Evolutionary conservation across 2,797 vertebrate genomes (phyloP), one percentile per base, ranked within the genome.

Genomic region (Fistularia commersonii): DNA sequence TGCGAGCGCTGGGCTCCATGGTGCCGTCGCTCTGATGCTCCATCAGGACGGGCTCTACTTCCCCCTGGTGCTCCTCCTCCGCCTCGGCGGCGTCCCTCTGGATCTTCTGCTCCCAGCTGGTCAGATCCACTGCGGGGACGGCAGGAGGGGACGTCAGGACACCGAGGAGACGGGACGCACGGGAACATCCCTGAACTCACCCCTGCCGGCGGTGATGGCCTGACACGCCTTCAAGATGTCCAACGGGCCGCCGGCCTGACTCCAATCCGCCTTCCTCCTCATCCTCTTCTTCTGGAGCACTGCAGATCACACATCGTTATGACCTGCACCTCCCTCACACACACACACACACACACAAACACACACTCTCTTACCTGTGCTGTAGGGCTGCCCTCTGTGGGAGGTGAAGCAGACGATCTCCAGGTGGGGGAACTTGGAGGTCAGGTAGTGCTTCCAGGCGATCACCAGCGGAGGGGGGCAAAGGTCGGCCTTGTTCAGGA

Each of bases 41-140:
- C 78, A 95, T 79, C 53, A 93, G 69, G 43, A 96, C 90, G 0
- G 85, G 74, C 13, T 90, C 89, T 0, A 54, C 85, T 0, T 79
- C 88, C 3, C 92, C 90, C 0, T 90, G 89, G 0, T 47, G 31
- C 8, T 7, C 48, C 6, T 91, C 92, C 6, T 80, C 88, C 0
- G 91, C 91, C 0, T 85, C 87, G 1, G 82, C 82, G 3, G 91
- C 81, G 48, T 96, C 93, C 54, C 90, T 89, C 47, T 94, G 90
- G 48, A 97, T 96, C 84, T 97, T 97, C 76, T 93, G 86, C 76
- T 92, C 91, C 95, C 94, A 97, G 84, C 93, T 95, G 70, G 86
- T 91, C 58, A 97, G 70, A 72, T 96, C 93, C 67, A 96, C 95
- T 96, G 69, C 10, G 41, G 49, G 45, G 41, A 12, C 32, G 64